Evolutionary conservation across 1,140 invertebrate genomes (phyloP), one percentile per base, ranked within the genome.

Genomic region (Dendrolimus punctatus): DNA sequence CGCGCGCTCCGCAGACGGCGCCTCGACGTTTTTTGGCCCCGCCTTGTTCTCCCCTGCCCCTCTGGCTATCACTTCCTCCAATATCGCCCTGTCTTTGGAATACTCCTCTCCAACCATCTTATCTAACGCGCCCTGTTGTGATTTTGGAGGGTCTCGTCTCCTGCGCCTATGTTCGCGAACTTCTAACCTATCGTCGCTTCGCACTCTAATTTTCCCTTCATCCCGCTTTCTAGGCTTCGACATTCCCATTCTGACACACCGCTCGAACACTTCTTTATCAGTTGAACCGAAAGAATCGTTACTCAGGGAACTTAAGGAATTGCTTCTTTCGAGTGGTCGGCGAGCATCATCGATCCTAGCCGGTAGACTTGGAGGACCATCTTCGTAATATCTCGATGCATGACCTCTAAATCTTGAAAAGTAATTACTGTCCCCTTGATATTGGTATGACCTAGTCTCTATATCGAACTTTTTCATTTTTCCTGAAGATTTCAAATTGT

Each of bases 241-340:
- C 42, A 51, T 56, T 39, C 54, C 54, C 37, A 9, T 10, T 0
- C 68, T 49, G 40, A 95, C 96, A 70, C 94, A 95, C 46, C 95
- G 88, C 64, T 95, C 93, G 46, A 96, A 88, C 2, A 96, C 86
- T 68, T 92, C 91, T 58, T 91, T 91, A 58, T 94, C 93, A 8
- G 92, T 91, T 0, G 92, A 92, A 52, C 92, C 91, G 60, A 92
- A 89, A 0, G 91, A 93, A 60, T 90, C 91, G 68, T 91, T 91
- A 80, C 86, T 92, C 57, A 85, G 81, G 7, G 89, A 93, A 71
- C 89, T 91, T 23, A 91, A 84, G 0, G 91, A 92, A 53, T 89
- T 89, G 60, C 89, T 90, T 40, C 78, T 55, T 4, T 76, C 73
- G 9, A 65, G 55, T 9, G 68, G 63, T 8, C 70, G 59, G 5